Conservation (phyloP, 2,113 vertebrate species). For the Semnornis frantzii region DNA sequence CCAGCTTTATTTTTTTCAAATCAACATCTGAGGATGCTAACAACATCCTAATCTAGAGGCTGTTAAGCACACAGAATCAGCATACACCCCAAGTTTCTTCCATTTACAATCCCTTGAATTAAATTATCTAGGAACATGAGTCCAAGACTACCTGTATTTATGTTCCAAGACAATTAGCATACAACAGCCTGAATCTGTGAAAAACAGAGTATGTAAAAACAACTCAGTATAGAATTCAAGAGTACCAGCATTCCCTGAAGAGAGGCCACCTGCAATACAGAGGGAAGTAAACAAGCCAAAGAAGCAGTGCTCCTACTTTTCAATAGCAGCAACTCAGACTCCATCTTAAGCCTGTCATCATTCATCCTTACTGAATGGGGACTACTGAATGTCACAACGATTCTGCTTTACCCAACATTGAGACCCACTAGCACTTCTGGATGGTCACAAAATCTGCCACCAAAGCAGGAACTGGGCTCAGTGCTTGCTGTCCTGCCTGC, state of each 20-base stretch:
- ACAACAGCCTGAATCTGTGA: background rate
- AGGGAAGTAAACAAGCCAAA: slow-evolving; percentile 37
- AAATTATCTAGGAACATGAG: background rate
- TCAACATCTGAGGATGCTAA: background rate
- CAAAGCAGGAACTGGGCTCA: background rate
- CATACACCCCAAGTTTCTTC: background rate
- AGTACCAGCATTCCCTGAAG: background rate
- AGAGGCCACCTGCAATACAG: background rate
- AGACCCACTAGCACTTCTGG: background rate
- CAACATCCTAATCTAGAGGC: background rate
- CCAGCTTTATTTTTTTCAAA: background rate
- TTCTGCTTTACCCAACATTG: background rate
- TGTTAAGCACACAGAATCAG: background rate
- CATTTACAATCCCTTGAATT: background rate
- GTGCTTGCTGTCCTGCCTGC: background rate
- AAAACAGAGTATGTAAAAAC: background rate
- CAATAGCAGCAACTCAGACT: slow-evolving; percentile 10
- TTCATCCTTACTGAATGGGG: slow-evolving; percentile 7
- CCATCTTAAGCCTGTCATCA: slow-evolving; percentile 59
- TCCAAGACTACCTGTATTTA: background rate
- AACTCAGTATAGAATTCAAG: background rate
- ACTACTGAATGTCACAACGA: background rate
- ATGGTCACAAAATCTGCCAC: background rate
- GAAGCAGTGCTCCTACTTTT: background rate
- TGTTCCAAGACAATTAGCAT: background rate